Evolutionary conservation across 2,888 invertebrate genomes (phyloP), one percentile per base, ranked within the genome.

Genomic region (Stenodera caucasica): DNA sequence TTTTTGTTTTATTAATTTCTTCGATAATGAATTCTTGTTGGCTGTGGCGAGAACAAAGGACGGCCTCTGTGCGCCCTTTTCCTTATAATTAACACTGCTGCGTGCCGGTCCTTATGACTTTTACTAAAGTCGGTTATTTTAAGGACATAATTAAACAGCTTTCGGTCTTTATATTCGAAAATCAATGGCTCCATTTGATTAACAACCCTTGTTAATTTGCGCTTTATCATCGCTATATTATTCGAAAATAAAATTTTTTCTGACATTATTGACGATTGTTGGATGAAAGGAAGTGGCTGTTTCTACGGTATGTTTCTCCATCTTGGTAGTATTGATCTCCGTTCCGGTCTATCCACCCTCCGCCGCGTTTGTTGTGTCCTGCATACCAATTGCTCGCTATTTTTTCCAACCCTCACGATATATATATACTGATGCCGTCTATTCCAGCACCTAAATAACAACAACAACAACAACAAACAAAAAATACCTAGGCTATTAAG

Each of bases 371-470:
- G 83, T 83, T 83, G 84, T 84, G 84, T 82, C 83, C 84, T 84
- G 84, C 84, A 84, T 84, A 84, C 84, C 84, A 84, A 84, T 84
- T 84, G 83, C 82, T 81, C 82, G 81, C 82, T 76, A 82, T 82
- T 83, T 83, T 83, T 82, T 83, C 75, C 69, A 58, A 53, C 55
- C 32, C 21, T 67, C 68, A 65, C 26, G 37, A 33, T 66, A 65
- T 65, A 57, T 54, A n/a, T n/a, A n/a, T 72, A 69, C 66, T 72
- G 71, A 69, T 67, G 70, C 75, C 37, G 37, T 72, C 75, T 72
- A 71, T 69, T 69, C 65, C 67, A 70, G 66, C 18, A 40, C 37
- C 73, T 70, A 77, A 76, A 77, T 77, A 78, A 40, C 37, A 40
- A 40, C 37, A 40, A 37, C 37, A 37, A 18, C 37, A 33, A 33